Base-by-base conservation (phyloP, 2,113 vertebrate genomes). In the Sylvietta virens region DNA sequence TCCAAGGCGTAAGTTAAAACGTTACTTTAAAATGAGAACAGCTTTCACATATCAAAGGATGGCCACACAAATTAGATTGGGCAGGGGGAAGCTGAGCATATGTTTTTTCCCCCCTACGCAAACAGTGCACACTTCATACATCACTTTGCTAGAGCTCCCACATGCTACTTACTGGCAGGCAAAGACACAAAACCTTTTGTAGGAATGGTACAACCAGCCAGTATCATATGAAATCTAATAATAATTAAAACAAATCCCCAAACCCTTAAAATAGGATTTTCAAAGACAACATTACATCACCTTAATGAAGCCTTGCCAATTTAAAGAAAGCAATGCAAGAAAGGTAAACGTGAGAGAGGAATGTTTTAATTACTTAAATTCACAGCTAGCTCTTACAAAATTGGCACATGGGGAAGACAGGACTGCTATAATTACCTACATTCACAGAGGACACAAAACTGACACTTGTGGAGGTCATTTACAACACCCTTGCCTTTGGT, bases 401-500 rank as follows among this genome's bases (percentile, higher is more conserved):
- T 2, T 58, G 71, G 82, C 73, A 73, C 50, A 27, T 26, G 20
- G 57, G 26, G 35, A 95, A 90, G 35, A 19, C 66, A 54, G 40
- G 62, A 39, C 48, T 92, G 40, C 48, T 87, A 35, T 90, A 82
- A 88, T 64, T 72, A 79, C 40, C 28, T 8, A 9, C 42, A 6
- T 16, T 67, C 37, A 42, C 2, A 3, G 47, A 31, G 1, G 5
- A 64, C 45, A 50, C 71, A 57, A 65, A 80, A 50, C 7, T 33
- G 71, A 69, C 72, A 84, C 72, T 81, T 28, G 53, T 28, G 35
- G 70, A 73, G 66, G 61, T 78, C 61, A 65, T 22, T 35, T 42
- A 35, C 0, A 0, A 70, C 22, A 65, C 11, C 28, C 37, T 40
- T 22, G 37, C 44, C 69, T 54, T 21, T 3, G 0, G 60, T 16